A percentile compares a stretch with the other conserved stretches of the same genome.
Conservation (phyloP, 30 jellyfish, hydroid and myxozoan genomes). For the Phacellophora camtschatica region DNA sequence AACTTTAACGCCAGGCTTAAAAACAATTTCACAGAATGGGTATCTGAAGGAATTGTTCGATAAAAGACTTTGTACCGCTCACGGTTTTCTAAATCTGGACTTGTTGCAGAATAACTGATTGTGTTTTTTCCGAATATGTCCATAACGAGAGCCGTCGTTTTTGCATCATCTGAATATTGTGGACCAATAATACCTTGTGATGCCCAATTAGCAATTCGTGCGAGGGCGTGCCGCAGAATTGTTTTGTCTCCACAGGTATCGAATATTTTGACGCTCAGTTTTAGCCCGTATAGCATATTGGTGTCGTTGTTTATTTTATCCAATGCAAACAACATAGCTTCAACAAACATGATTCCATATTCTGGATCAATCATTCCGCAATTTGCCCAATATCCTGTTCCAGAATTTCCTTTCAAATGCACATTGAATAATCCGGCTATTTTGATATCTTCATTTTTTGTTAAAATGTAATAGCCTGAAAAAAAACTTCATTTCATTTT, state of each 20-base stretch:
- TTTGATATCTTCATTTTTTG: conserved; percentile 26
- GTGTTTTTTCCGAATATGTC: conserved; percentile 57
- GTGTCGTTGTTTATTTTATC: conserved; percentile 50
- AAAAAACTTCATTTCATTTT: no score
- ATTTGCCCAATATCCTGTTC: not conserved
- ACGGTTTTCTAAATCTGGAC: conserved; percentile 67
- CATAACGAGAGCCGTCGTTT: conserved; percentile 49
- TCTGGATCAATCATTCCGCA: conserved; percentile 70
- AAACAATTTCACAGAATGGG: conserved; percentile 33
- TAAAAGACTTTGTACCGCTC: conserved; percentile 25
- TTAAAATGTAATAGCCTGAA: not conserved
- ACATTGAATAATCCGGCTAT: conserved; percentile 54
- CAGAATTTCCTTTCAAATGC: conserved; percentile 27
- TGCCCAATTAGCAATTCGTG: not conserved
- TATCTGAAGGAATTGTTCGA: conserved; percentile 80
- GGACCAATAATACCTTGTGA: conserved; percentile 74
- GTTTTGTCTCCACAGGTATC: conserved; percentile 74
- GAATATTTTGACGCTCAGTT: conserved; percentile 36
- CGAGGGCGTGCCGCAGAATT: conserved; percentile 25
- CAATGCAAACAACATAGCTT: conserved; percentile 80
- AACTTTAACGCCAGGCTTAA: conserved; percentile 56
- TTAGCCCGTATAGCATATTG: conserved; percentile 25
- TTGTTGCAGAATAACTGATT: conserved; percentile 66
- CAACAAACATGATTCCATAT: conserved; percentile 76
- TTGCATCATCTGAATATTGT: conserved; percentile 74